Evolutionary conservation across 2,797 vertebrate genomes (phyloP).

Genomic region (Microchirus variegatus): DNA sequence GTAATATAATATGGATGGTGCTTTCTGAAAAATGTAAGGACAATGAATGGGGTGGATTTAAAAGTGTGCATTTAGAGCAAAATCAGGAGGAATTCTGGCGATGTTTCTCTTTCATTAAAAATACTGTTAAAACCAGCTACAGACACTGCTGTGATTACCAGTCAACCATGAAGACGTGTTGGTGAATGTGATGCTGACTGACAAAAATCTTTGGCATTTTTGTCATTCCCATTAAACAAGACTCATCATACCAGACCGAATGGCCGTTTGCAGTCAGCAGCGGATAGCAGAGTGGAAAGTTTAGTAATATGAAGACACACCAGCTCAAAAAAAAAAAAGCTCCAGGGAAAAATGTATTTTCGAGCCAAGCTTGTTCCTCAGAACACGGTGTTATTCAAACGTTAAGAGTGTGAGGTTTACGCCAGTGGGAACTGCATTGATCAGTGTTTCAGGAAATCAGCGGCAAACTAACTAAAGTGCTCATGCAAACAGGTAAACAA

Average conservation of each 20-base stretch:
- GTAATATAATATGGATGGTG: no score
- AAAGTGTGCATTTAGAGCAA: no score
- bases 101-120: no score
- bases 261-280: background rate
- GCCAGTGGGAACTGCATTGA: constrained; percentile 19
- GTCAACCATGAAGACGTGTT: no score
- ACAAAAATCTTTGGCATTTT: background rate
- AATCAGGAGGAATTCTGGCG: no score
- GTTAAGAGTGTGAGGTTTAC: constrained; percentile 14
- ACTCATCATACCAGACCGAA: background rate
- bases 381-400: constrained; percentile 34
- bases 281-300: constrained; percentile 15
- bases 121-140: no score
- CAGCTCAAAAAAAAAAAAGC: no score
- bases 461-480: constrained; percentile 11
- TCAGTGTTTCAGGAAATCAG: constrained; percentile 10
- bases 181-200: no score
- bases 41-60: no score
- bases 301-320: constrained; percentile 29
- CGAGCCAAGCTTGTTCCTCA: constrained; percentile 10
- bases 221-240: background rate
- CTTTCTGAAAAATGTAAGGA: no score
- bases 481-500: constrained; percentile 4
- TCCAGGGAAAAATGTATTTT: constrained; percentile 27
- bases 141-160: no score